Evolutionary conservation across 1,140 invertebrate species (phyloP), one percentile per base, ranked within the genome.

Genomic region (Asobara japonica): DNA sequence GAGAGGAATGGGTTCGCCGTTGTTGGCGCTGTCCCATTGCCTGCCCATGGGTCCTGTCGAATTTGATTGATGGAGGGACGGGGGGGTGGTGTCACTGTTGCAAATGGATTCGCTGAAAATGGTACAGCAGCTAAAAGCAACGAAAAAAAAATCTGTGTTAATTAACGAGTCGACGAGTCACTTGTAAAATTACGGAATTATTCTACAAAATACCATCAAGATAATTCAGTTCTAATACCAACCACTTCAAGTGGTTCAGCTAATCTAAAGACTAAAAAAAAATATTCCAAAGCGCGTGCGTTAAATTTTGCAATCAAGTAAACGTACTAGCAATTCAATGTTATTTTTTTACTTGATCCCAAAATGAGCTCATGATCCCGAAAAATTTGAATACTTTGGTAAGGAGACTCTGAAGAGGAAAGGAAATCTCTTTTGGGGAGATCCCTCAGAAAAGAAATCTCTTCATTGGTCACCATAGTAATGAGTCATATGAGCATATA

Each of bases 61-160:
- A 88, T 88, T 72, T 88, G 86, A 79, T 88, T 88, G 61, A 87
- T 88, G 65, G 86, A 80, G 76, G 86, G 86, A 82, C 86, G 86
- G 60, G 85, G 83, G 73, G 86, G 85, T 78, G 85, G 82, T 78
- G 84, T 85, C 78, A 80, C 84, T 72, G 86, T 79, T 76, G 86
- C 82, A 77, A 88, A 87, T 76, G 86, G 86, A 82, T 88, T 88
- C 71, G 84, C 86, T 31, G 85, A 80, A 65, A 82, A 86, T 74
- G 85, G 78, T 72, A 82, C 78, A 25, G 77, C 76, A 75, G 80
- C 86, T 87, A 78, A 13, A 86, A 86, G 68, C 67, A 25, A 56
- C 25, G 22, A 31, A 31, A 61, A n/a, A n/a, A n/a, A n/a, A n/a
- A n/a, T n/a, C n/a, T n/a, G n/a, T n/a, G n/a, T n/a, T n/a, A n/a